Base-by-base conservation (phyloP, 1,140 invertebrate genomes). In the Leptopilina clavipes region DNA sequence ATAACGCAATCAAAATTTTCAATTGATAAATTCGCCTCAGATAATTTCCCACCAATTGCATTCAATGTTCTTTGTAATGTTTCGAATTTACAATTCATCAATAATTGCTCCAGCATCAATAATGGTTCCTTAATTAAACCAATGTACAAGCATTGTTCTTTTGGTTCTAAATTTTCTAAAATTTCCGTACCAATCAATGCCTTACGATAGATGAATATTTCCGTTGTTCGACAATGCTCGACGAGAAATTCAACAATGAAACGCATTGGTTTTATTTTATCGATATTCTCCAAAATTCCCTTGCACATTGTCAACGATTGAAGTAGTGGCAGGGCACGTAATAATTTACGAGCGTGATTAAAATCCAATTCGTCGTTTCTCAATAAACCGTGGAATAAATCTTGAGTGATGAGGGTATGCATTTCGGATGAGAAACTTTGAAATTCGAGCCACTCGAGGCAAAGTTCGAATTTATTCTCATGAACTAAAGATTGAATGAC, bases 1-100 rank as follows among this genome's bases (percentile, higher is more conserved):
- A 95, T 87, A n/a, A 94, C 84, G 18, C 92, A 88, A 83, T 96
- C 94, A 1, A 95, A 92, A 82, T 90, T 91, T 87, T 93, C 84
- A 74, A 91, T 81, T 76, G 91, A 88, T 83, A 86, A 82, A 79
- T 84, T 79, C 1, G 11, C 78, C 81, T 85, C 80, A 10, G 78
- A 40, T 25, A 85, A 73, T 45, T 73, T 75, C 0, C 83, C 78
- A 6, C 79, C 71, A 1, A 91, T 79, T 5, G 82, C 79, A 9
- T 85, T 83, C 18, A 94, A 65, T 7, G 95, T 92, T 44, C 90
- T 91, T 1, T 91, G 88, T 7, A 95, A 85, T 76, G 91, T 91
- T 82, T 95, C 94, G 54, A 95, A 91, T 85, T 93, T 94, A 0
- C 92, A 93, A 81, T 95, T 95, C 94, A 96, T 95, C 1, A 96